These are phyloP conservation scores for Adelges cooleyi DNA, from an alignment of 1,140 invertebrate genomes.

Conservation along the genomic window DNA sequence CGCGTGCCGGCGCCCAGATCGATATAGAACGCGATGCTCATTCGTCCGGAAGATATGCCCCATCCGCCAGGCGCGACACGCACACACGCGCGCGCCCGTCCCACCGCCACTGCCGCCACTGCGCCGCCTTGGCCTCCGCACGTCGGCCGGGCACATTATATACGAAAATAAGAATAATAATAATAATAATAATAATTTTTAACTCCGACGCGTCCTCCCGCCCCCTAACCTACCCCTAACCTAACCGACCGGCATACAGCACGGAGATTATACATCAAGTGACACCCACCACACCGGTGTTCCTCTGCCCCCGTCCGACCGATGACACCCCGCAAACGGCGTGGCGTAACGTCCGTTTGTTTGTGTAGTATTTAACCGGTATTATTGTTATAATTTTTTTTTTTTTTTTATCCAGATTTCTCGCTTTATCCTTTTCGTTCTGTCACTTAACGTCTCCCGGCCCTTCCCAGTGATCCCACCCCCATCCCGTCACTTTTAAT, in stretches of 20 bases:
- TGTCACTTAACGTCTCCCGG: no score
- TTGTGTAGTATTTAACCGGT: neutral
- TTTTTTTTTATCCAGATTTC: no score
- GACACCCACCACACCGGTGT: no score
- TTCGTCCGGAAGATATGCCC: slow-evolving; percentile 28
- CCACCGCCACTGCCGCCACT: neutral
- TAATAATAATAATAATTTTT: slow-evolving; percentile 26
- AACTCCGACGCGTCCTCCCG: neutral
- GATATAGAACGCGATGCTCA: slow-evolving; percentile 26
- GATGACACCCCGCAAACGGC: neutral
- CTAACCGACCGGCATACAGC: neutral
- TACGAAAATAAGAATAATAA: slow-evolving; percentile 6
- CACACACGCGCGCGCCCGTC: neutral
- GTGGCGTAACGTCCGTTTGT: slow-evolving; percentile 9
- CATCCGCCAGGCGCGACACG: slow-evolving; percentile 16
- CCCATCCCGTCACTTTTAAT: neutral
- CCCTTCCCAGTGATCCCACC: neutral
- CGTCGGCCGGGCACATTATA: neutral
- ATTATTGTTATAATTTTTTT: no score
- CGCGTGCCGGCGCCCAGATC: slow-evolving; percentile 22
- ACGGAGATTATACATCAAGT: no score
- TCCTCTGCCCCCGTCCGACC: neutral
- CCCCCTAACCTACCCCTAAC: neutral
- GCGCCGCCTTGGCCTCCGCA: neutral
- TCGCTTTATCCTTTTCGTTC: no score